Percentiles rank a stretch among this genome's conserved stretches.
These are phyloP conservation scores for Virgularia gustaviana DNA, from an alignment of 92 coral and sea anemone species.

Conservation along the genomic window DNA sequence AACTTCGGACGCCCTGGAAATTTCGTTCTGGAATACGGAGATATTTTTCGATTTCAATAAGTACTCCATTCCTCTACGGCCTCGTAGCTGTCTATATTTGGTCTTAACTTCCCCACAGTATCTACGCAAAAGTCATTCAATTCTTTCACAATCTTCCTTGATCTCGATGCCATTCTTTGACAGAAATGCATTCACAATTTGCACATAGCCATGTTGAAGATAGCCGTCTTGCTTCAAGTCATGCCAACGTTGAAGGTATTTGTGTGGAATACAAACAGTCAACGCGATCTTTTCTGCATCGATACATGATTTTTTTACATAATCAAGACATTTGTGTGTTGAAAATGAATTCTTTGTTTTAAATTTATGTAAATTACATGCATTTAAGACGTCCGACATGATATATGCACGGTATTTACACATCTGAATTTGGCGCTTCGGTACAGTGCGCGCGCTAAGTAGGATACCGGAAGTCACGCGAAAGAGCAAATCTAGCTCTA, in stretches of 20 bases:
- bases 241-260: slow-evolving; percentile 29
- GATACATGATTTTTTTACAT: neutral
- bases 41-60: slow-evolving; percentile 5
- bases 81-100: slow-evolving; percentile 32
- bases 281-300: slow-evolving; percentile 10
- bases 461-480: no score
- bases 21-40: slow-evolving; percentile 25
- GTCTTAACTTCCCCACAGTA: slow-evolving; percentile 38
- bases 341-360: neutral
- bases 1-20: neutral
- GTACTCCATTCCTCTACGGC: slow-evolving; percentile 21
- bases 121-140: slow-evolving; percentile 32
- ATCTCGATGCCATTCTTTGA: slow-evolving; percentile 27
- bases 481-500: no score
- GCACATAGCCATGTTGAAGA: slow-evolving; percentile 7
- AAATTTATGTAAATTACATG: no score
- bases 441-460: no score
- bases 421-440: no score
- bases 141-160: slow-evolving; percentile 38
- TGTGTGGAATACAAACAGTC: slow-evolving; percentile 27
- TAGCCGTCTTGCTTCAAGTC: slow-evolving; percentile 36
- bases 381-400: no score
- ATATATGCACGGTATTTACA: no score
- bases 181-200: slow-evolving; percentile 35
- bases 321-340: neutral